A percentile compares a stretch with the other conserved stretches of the same genome.
Evolutionary conservation across 1,140 invertebrate genomes (phyloP).

Genomic region (Magallana gigas): DNA sequence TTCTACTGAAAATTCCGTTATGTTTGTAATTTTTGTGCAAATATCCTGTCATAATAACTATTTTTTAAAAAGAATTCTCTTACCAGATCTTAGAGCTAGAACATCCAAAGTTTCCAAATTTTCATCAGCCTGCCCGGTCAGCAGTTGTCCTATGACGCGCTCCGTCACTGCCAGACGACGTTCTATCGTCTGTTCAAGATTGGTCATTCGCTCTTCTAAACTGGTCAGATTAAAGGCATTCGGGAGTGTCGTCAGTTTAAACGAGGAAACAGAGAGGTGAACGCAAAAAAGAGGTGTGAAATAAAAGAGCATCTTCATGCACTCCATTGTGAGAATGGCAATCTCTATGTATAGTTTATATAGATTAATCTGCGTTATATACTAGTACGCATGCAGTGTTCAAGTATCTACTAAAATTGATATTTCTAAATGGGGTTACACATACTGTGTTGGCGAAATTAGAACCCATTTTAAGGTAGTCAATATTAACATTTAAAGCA

Average conservation of each 20-base stretch:
- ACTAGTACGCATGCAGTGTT: no score
- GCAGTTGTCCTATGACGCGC: not conserved
- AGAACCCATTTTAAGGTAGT: no score
- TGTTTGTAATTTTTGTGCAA: no score
- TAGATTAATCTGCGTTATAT: no score
- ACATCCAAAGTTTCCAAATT: not conserved
- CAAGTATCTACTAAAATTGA: no score
- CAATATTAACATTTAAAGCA: no score
- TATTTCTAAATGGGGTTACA: no score
- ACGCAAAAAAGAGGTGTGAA: not conserved
- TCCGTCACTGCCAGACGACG: not conserved
- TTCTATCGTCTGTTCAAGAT: not conserved
- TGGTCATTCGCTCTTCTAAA: not conserved
- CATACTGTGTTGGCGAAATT: no score
- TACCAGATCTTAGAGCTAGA: constrained; percentile 16
- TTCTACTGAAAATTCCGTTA: no score
- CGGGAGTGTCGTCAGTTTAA: not conserved
- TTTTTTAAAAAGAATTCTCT: not conserved
- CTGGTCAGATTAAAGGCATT: constrained; percentile 1
- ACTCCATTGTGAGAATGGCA: no score
- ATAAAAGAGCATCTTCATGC: not conserved
- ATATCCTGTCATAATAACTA: no score
- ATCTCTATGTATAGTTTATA: no score
- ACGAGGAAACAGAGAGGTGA: not conserved
- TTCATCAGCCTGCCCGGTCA: not conserved